phyloP scores from a whole-genome alignment of 2,888 invertebrate species.

The Agriotes lineatus region DNA sequence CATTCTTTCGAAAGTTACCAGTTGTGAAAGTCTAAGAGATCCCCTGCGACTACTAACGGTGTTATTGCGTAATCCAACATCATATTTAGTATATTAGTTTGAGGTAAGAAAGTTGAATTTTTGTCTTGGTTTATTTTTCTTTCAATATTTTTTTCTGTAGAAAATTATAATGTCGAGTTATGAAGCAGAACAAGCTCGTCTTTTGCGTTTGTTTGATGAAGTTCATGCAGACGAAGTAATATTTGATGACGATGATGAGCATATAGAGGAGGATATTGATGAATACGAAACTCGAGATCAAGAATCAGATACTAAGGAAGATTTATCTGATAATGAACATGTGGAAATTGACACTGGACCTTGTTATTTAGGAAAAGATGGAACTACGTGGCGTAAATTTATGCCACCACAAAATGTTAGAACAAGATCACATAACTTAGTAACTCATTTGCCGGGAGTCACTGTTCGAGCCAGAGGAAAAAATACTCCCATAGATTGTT shows the following conservation, averaged over 20 bases:
- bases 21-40: background rate
- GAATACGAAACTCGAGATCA: too few relatives aligned
- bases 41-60: background rate
- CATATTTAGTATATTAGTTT: background rate
- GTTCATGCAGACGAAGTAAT: background rate
- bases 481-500: background rate
- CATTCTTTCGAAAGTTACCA: background rate
- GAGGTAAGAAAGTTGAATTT: background rate
- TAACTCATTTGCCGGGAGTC: conserved; percentile 1
- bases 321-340: background rate
- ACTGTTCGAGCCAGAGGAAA: background rate
- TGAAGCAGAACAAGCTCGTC: background rate
- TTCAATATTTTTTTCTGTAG: background rate
- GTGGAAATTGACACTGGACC: too few relatives aligned
- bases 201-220: background rate
- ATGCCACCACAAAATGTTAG: background rate
- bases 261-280: background rate
- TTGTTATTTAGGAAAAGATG: conserved; percentile 10
- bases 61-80: background rate
- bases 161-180: background rate
- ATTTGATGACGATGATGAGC: background rate
- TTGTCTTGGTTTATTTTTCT: background rate
- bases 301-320: background rate
- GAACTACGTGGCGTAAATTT: background rate
- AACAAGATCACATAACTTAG: background rate